These are phyloP conservation scores for Heterodera filipjevi DNA, from an alignment of 2,888 invertebrate species.

Conservation along the genomic window DNA sequence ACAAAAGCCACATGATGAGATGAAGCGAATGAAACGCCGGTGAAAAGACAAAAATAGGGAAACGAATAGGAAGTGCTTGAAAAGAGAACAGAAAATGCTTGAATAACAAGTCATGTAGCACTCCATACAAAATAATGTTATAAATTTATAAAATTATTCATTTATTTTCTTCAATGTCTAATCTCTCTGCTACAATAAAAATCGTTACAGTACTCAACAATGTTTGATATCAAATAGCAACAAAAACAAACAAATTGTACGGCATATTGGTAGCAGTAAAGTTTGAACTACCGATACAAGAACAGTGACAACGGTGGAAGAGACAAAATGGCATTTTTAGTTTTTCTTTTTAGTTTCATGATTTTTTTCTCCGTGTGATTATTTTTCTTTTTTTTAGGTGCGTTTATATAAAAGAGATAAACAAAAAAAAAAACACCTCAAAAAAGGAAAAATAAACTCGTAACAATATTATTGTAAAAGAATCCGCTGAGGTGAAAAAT, in stretches of 20 bases:
- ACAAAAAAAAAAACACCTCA: not conserved
- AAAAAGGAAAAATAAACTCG: not conserved
- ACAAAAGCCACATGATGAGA: not conserved
- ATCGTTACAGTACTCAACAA: not conserved
- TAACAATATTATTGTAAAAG: not conserved
- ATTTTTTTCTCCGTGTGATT: too few relatives aligned
- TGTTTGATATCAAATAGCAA: not conserved
- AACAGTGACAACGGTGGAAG: too few relatives aligned
- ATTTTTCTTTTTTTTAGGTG: too few relatives aligned
- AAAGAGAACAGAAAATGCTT: too few relatives aligned
- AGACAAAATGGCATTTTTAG: not conserved
- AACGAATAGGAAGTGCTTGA: too few relatives aligned
- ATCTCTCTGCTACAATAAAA: not conserved
- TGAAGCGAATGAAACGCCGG: not conserved
- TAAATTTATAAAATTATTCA: too few relatives aligned
- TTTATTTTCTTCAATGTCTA: not conserved
- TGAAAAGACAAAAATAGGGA: too few relatives aligned
- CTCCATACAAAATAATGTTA: too few relatives aligned
- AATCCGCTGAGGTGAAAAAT: not conserved
- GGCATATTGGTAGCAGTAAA: not conserved
- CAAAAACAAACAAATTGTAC: slow-evolving; percentile 1
- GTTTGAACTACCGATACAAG: not conserved
- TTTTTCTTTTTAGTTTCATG: too few relatives aligned
- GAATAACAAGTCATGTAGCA: too few relatives aligned
- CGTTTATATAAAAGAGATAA: not conserved